Evolutionary conservation across 2,113 vertebrate species (phyloP).

Genomic region (Heliornis fulica): DNA sequence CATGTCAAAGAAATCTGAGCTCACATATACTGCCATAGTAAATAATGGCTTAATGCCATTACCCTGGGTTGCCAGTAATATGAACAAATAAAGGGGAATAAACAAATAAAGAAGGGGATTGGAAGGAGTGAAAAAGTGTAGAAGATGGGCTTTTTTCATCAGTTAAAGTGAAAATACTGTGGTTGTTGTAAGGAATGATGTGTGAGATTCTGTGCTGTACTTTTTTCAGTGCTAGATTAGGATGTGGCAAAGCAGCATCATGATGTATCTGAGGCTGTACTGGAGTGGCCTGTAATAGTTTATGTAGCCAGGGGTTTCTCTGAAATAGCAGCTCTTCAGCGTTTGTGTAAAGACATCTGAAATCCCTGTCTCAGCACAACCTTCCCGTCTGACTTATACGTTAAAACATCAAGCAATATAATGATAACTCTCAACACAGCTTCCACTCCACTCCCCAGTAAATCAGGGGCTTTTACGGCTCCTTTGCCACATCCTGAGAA

Average conservation of each 20-base stretch:
- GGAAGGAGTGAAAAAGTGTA: background rate
- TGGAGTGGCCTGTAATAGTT: rapidly evolving
- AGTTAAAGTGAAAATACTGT: background rate
- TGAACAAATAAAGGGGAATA: background rate
- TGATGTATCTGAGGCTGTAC: background rate
- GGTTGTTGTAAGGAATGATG: background rate
- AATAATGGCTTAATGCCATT: background rate
- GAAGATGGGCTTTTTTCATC: background rate
- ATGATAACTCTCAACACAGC: background rate
- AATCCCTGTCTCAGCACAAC: background rate
- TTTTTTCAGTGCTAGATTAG: background rate
- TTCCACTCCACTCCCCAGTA: background rate
- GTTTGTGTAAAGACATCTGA: background rate
- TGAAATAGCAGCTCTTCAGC: background rate
- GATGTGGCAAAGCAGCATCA: background rate
- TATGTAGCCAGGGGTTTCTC: background rate
- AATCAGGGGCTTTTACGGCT: background rate
- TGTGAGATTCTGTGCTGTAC: background rate
- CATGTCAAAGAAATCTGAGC: background rate
- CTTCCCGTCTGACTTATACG: background rate
- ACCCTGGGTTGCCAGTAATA: background rate
- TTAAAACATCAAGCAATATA: background rate
- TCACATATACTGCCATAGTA: background rate
- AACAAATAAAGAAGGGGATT: background rate
- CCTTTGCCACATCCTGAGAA: background rate